A percentile compares a stretch with the other conserved stretches of the same genome.
These are phyloP conservation scores for Etheostoma cragini DNA, from an alignment of 2,113 vertebrate species.

Conservation along the genomic window DNA sequence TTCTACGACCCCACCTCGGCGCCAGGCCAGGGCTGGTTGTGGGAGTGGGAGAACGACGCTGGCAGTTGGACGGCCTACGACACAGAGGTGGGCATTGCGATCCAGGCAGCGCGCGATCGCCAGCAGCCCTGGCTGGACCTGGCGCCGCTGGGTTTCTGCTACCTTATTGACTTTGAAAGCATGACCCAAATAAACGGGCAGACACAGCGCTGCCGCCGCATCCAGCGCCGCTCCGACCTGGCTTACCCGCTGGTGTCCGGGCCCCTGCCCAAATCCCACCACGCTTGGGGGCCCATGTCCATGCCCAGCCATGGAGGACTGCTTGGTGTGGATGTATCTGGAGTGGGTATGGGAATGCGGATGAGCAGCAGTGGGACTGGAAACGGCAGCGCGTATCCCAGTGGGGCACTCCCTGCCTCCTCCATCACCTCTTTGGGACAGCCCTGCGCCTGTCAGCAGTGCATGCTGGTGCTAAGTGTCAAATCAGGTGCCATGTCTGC, in stretches of 20 bases:
- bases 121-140: constrained; percentile 98
- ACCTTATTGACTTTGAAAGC: constrained; percentile 97
- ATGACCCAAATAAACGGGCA: constrained; percentile 99
- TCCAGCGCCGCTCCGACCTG: constrained; percentile 92
- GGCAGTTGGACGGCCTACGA: constrained; percentile 97
- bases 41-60: constrained; percentile 98
- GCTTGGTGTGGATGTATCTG: constrained; percentile 82
- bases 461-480: constrained; percentile 91
- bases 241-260: constrained; percentile 92
- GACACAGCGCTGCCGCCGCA: constrained; percentile 91
- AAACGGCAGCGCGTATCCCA: constrained; percentile 83
- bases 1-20: constrained; percentile 97
- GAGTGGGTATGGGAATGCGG: constrained; percentile 77
- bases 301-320: constrained; percentile 73
- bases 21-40: constrained; percentile 95
- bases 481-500: constrained; percentile 82
- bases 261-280: constrained; percentile 87
- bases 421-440: constrained; percentile 84
- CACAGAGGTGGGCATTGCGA: constrained; percentile 97
- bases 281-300: constrained; percentile 83
- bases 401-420: constrained; percentile 83
- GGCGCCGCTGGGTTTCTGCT: constrained; percentile 96
- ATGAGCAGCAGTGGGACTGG: constrained; percentile 74
- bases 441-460: constrained; percentile 92
- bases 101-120: constrained; percentile 96